Base-by-base conservation (phyloP, 2,797 vertebrate species). In the Spatula versicolor region DNA sequence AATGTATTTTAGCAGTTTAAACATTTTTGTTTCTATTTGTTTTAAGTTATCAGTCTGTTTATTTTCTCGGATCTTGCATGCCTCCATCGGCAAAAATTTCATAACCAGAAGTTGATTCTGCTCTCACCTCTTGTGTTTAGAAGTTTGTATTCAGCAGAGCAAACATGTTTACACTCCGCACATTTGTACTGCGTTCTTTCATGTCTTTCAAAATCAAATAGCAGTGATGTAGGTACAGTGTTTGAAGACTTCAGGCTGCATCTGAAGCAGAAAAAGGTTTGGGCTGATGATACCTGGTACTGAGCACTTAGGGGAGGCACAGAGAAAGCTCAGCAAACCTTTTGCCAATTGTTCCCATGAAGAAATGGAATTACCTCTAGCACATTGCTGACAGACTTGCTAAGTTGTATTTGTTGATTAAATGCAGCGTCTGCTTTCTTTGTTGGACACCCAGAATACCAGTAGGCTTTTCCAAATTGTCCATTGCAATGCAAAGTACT, bases 71-170 rank as follows among this genome's bases (percentile, higher is more conserved):
- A 74, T 93, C 52, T 73, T 66, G 39, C 48, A 6, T 83, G 76
- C 77, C 50, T 86, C 9, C 55, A 83, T 41, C 81, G 72, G 86
- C n/a, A 25, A 71, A 77, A 80, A 68, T 89, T 83, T 83, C 89
- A 12, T 18, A 54, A 81, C 64, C 46, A 79, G 73, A 28, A 96
- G 90, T 73, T 37, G 72, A 30, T 88, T 92, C 35, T 88, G 16
- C 86, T 97, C 89, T 80, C 81, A 69, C 83, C 86, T 92, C 72
- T 84, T 48, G 6, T 41, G 78, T 73, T 96, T 18, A n/a, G 77
- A 13, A 84, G 48, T 26, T 72, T 78, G 43, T 58, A 30, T 92
- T 92, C 54, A 5, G 77, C 66, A 50, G 56, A 95, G 72, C 76
- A 76, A 93, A 85, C 84, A 20, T 48, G 52, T 93, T 95, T 76